Evolutionary conservation across 2,797 vertebrate genomes (phyloP).

Genomic region (Argentina silus): DNA sequence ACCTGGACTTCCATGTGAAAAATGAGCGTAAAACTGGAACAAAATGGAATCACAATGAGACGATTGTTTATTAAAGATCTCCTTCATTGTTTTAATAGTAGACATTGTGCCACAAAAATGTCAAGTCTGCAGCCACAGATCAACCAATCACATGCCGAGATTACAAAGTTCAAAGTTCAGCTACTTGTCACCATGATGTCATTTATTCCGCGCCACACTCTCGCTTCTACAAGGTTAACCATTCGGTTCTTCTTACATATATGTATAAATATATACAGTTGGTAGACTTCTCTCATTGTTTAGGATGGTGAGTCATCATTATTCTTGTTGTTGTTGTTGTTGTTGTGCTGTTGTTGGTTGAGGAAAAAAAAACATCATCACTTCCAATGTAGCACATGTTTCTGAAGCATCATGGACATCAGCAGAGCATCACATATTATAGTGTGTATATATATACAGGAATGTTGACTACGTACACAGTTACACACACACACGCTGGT

Average conservation of each 20-base stretch:
- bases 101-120: slow-evolving; percentile 93
- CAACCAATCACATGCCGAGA: slow-evolving; percentile 90
- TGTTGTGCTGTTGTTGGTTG: slow-evolving; percentile 85
- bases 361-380: slow-evolving; percentile 71
- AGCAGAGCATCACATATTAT: slow-evolving; percentile 81
- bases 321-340: slow-evolving; percentile 3
- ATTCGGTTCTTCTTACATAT: slow-evolving; percentile 91
- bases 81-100: slow-evolving; percentile 89
- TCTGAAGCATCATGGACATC: slow-evolving; percentile 51
- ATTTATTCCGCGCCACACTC: slow-evolving; percentile 63
- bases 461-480: slow-evolving; percentile 76
- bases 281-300: slow-evolving; percentile 55
- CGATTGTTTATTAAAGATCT: slow-evolving; percentile 96
- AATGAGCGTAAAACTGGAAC: slow-evolving; percentile 4
- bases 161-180: slow-evolving; percentile 84
- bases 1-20: slow-evolving; percentile 11
- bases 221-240: slow-evolving; percentile 87
- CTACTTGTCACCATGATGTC: slow-evolving; percentile 71
- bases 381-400: slow-evolving; percentile 64
- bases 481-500: slow-evolving; percentile 45
- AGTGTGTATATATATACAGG: slow-evolving; percentile 78
- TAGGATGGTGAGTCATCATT: slow-evolving; percentile 78
- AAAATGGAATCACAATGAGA: slow-evolving; percentile 60
- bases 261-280: slow-evolving; percentile 79
- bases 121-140: slow-evolving; percentile 92